These are phyloP conservation scores for Autographa pulchrina DNA, from an alignment of 2,888 invertebrate genomes.

Conservation along the genomic window DNA sequence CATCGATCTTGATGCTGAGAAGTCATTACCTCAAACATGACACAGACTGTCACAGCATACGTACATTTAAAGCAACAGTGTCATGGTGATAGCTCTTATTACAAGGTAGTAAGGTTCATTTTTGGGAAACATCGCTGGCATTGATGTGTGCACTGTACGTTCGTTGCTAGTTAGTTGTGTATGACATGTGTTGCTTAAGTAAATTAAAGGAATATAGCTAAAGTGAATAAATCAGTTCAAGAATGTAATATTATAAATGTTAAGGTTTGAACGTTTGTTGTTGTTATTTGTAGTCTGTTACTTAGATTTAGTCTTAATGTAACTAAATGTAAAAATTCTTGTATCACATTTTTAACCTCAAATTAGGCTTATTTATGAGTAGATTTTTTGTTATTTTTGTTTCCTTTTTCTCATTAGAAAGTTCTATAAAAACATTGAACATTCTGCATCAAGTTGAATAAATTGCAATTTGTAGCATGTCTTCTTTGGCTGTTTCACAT, in stretches of 20 bases:
- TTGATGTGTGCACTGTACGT: neutral
- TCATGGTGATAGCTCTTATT: neutral
- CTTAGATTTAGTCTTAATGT: no score
- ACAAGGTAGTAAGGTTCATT: neutral
- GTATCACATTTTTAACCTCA: no score
- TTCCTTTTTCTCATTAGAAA: no score
- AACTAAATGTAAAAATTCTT: no score
- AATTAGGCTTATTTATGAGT: no score
- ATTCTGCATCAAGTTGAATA: neutral
- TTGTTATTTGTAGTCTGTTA: no score
- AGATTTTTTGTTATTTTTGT: no score
- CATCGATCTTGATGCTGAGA: constrained; percentile 35
- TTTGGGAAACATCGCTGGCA: neutral
- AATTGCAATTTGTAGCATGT: neutral
- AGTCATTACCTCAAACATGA: constrained; percentile 47
- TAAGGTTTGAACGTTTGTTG: no score
- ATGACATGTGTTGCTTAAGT: neutral
- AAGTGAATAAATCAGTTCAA: no score
- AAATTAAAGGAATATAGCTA: neutral
- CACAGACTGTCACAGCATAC: constrained; percentile 37
- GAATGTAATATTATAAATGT: no score
- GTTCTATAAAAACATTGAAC: no score
- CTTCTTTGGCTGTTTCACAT: neutral
- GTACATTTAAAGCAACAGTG: neutral
- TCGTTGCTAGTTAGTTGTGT: neutral